Percentiles rank a stretch among this genome's conserved stretches.
phyloP scores from a whole-genome alignment of 2,113 vertebrate genomes.

The Azemiops feae region DNA sequence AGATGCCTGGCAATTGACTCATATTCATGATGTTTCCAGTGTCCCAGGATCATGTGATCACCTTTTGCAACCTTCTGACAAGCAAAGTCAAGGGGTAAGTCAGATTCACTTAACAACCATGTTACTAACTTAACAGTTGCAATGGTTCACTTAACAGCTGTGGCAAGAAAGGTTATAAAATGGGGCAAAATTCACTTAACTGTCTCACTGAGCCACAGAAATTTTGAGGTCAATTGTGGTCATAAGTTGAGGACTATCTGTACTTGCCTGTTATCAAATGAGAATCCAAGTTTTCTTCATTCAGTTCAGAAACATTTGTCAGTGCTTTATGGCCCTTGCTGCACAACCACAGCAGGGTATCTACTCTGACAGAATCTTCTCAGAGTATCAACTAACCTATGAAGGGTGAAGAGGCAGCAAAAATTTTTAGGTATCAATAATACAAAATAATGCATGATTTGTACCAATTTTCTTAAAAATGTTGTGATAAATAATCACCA shows the following conservation, averaged over 20 bases:
- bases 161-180: not conserved
- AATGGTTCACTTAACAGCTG: not conserved
- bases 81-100: not conserved
- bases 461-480: not conserved
- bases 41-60: too few relatives aligned
- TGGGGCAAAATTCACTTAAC: not conserved
- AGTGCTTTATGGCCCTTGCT: not conserved
- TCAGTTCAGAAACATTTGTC: slow-evolving; percentile 9
- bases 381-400: not conserved
- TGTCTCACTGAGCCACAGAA: not conserved
- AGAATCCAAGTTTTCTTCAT: not conserved
- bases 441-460: not conserved
- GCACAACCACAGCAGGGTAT: not conserved
- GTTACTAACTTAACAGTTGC: not conserved
- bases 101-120: not conserved
- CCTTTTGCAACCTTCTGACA: not conserved
- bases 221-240: not conserved
- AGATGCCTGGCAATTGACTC: not conserved
- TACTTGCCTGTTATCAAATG: not conserved
- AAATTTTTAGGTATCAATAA: not conserved
- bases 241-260: not conserved
- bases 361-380: not conserved
- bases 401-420: too few relatives aligned
- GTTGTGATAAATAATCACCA: slow-evolving; percentile 48
- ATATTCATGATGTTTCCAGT: not conserved